Conservation (phyloP, 2,113 vertebrate species). For the Balaeniceps rex region DNA sequence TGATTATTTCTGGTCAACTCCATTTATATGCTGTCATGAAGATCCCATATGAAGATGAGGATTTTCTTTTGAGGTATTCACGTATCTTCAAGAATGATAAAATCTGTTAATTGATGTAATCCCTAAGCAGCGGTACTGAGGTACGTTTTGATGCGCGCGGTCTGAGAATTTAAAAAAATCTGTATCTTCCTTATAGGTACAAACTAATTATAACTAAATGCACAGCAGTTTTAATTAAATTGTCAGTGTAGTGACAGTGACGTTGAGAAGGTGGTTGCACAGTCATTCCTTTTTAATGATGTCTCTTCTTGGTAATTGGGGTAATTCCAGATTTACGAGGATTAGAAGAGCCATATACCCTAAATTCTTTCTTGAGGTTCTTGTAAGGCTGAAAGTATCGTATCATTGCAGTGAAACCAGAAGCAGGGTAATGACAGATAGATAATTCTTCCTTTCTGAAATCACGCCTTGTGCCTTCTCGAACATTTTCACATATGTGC, state of each 20-base stretch:
- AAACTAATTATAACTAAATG: slow-evolving; percentile 52
- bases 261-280: slow-evolving; percentile 33
- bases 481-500: neutral
- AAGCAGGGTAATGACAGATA: neutral
- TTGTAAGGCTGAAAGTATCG: neutral
- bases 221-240: slow-evolving; percentile 58
- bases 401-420: neutral
- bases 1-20: slow-evolving; percentile 1
- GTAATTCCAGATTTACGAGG: slow-evolving; percentile 58
- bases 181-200: slow-evolving; percentile 14
- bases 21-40: neutral
- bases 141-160: neutral
- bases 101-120: neutral
- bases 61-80: slow-evolving; percentile 9
- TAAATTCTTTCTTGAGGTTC: slow-evolving; percentile 11
- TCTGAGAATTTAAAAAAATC: slow-evolving; percentile 26
- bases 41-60: neutral
- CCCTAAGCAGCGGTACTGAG: neutral
- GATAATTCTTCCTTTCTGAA: neutral
- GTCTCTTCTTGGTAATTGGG: slow-evolving; percentile 36
- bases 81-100: neutral
- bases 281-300: slow-evolving; percentile 37
- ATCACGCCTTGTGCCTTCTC: neutral
- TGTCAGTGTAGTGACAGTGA: slow-evolving; percentile 14
- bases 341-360: slow-evolving; percentile 32